Base-by-base conservation (phyloP, 1,140 invertebrate species). In the Drosophila burlai region DNA sequence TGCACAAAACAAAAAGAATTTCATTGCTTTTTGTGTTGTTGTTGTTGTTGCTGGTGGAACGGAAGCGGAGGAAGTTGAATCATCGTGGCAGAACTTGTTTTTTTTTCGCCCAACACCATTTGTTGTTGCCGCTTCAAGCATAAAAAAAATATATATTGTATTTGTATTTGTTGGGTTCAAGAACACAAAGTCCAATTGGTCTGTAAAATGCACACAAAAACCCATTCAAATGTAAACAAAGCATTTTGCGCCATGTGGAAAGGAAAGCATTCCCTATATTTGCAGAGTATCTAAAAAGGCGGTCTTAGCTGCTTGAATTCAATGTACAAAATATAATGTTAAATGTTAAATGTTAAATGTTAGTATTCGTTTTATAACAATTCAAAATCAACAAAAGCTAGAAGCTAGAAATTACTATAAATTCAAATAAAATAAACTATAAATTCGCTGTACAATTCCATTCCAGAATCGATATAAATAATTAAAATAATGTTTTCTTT, bases 51-150 rank as follows among this genome's bases (percentile, higher is more conserved):
- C 52, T 54, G 21, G 13, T 26, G 26, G 52, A 78, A 43, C 77
- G 64, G 66, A 77, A 75, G 63, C 64, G 50, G 46, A 81, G 72
- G 73, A 77, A 81, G 85, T 89, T 89, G 84, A 89, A 81, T 90
- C 84, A 89, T 85, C 84, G 69, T 52, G 71, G 65, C 84, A 86
- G 85, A 87, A 87, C 84, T 90, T 79, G 84, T 79, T 80, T 87
- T 78, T 21, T 64, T 24, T 24, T 3, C 24, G 2, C 24, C 81
- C 66, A 38, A 66, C 18, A 38, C 36, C 18, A 68, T 68, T 68
- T 76, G 49, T 58, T 78, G 58, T 54, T 79, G 75, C 29, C 69
- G 75, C 34, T 46, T 54, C 50, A 43, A 89, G 81, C 81, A 81
- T 81, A 84, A 72, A 58, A 65, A 24, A 24, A 24, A 24, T 24